These are phyloP conservation scores for Felis chaus DNA, from an alignment of 2,113 vertebrate species.

Conservation along the genomic window DNA sequence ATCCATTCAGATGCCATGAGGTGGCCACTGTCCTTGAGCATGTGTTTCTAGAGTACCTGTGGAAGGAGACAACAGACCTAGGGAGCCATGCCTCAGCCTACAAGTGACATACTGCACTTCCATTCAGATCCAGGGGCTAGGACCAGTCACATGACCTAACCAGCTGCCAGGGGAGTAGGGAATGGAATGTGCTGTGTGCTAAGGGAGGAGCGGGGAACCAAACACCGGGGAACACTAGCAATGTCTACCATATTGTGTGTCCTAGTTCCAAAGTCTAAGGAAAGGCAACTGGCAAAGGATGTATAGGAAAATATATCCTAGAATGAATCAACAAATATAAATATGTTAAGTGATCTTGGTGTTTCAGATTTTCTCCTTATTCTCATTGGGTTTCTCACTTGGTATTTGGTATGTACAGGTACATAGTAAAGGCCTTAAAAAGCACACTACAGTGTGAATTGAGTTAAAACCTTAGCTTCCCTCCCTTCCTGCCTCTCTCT, in stretches of 20 bases:
- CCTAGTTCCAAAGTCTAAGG: background rate
- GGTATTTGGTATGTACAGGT: background rate
- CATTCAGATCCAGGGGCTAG: background rate
- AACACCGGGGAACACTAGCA: background rate
- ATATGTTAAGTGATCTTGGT: background rate
- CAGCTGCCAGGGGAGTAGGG: too few species aligned
- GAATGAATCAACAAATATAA: background rate
- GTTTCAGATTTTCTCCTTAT: background rate
- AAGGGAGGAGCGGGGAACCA: background rate
- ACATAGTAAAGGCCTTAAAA: background rate
- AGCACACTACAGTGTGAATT: background rate
- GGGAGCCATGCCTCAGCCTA: fast-evolving
- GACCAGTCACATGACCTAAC: background rate
- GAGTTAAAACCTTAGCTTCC: background rate
- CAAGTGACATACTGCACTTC: background rate
- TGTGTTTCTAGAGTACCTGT: background rate
- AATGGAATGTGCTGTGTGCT: background rate
- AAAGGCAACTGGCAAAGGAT: background rate
- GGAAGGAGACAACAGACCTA: background rate
- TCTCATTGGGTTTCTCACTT: background rate
- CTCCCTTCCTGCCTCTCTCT: background rate
- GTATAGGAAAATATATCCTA: background rate
- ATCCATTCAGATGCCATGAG: background rate
- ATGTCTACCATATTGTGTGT: too few species aligned
- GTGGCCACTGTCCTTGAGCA: background rate